phyloP scores from a whole-genome alignment of 2,797 vertebrate species.

The Siniperca undulata region DNA sequence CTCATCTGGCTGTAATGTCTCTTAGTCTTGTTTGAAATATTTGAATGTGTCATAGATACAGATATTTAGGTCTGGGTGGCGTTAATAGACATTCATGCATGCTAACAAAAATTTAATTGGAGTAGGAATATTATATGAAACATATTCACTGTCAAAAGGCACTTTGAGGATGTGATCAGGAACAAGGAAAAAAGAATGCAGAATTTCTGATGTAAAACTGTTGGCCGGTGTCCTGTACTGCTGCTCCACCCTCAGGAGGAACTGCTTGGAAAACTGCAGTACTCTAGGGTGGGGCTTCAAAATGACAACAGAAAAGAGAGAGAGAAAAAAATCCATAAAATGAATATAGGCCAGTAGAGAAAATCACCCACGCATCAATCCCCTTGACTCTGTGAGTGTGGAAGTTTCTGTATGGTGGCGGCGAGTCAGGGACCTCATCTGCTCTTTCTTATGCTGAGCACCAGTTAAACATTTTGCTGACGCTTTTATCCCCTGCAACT shows the following conservation, averaged over 20 bases:
- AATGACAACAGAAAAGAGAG: slow-evolving; percentile 14
- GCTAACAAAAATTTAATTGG: not conserved
- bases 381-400: slow-evolving; percentile 24
- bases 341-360: slow-evolving; percentile 17
- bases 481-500: slow-evolving; percentile 16
- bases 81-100: not conserved
- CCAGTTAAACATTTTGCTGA: slow-evolving; percentile 51
- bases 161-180: not conserved
- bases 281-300: slow-evolving; percentile 52
- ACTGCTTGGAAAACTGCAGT: slow-evolving; percentile 57
- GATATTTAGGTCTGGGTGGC: not conserved
- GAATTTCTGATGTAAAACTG: not conserved
- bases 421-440: slow-evolving; percentile 30
- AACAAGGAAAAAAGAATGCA: not conserved
- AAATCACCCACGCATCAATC: slow-evolving; percentile 42
- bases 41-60: not conserved
- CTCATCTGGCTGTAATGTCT: not conserved
- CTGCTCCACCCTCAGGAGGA: slow-evolving; percentile 45
- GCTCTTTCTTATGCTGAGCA: slow-evolving; percentile 38
- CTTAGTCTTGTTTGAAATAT: not conserved
- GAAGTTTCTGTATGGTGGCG: slow-evolving; percentile 18
- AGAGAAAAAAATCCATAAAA: slow-evolving; percentile 2
- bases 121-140: not conserved
- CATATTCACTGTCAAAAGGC: not conserved
- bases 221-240: slow-evolving; percentile 5